These are phyloP conservation scores for Aporrectodea caliginosa DNA, from an alignment of 1,140 invertebrate species.

Conservation along the genomic window DNA sequence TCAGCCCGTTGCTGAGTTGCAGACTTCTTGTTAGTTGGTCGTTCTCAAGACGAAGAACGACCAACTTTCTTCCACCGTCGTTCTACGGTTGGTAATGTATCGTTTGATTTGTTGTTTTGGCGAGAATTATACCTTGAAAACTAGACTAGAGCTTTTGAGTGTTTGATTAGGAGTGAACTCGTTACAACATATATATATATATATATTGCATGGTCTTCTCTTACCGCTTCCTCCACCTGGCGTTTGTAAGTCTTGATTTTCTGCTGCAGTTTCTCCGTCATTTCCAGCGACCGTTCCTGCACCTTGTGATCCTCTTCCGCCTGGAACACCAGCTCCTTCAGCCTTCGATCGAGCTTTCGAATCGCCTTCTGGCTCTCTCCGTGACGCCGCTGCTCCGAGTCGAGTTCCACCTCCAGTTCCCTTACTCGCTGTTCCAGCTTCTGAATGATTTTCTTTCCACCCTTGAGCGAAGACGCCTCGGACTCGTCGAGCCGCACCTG, in stretches of 20 bases:
- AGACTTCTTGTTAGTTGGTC: no score
- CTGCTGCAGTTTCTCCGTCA: conserved; percentile 96
- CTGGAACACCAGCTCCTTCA: conserved; percentile 73
- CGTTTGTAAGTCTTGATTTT: conserved; percentile 99
- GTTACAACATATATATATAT: no score
- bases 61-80: neutral
- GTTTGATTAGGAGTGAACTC: no score
- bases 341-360: conserved; percentile 73
- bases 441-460: conserved; percentile 77
- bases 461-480: conserved; percentile 93
- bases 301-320: conserved; percentile 92
- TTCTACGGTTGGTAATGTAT: no score
- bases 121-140: no score
- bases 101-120: no score
- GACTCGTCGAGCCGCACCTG: conserved; percentile 89
- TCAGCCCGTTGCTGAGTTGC: no score
- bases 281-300: conserved; percentile 94
- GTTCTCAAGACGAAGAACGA: neutral
- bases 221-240: conserved; percentile 91
- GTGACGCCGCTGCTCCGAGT: conserved; percentile 95
- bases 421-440: conserved; percentile 60
- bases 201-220: no score
- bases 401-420: conserved; percentile 93
- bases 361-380: conserved; percentile 64
- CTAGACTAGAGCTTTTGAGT: no score